Evolutionary conservation across 2,888 invertebrate genomes (phyloP), one percentile per base, ranked within the genome.

Genomic region (Lasiommata megera): DNA sequence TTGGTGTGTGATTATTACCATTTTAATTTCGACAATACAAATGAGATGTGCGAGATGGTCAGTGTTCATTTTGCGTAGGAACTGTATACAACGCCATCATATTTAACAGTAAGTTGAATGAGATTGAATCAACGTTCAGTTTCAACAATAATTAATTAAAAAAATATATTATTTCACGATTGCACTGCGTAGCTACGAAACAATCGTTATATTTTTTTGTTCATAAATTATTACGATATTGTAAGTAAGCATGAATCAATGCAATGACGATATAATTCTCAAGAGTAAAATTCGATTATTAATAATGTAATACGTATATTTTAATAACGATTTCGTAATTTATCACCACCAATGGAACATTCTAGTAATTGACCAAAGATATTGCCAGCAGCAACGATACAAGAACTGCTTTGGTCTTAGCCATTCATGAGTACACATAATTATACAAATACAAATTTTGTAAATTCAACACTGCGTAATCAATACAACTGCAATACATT

Each of bases 291-390:
- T 80, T 79, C 70, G 67, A 75, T 71, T 74, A 76, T 65, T 75
- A 72, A 72, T 62, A 69, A 78, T 73, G 70, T 76, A 70, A 76
- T 60, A 64, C 59, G 55, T 74, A 79, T 78, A 78, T 78, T 23
- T 80, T 73, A 79, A 76, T 80, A 82, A 82, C 77, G 79, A 78
- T 77, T 81, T 70, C 71, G 79, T 79, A 75, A 76, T 58, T 75
- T 80, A 81, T 81, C 76, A 80, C 77, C 78, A 73, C 76, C 71
- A 80, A 79, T 83, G 79, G 82, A 87, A 82, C 80, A 70, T 79
- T 80, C 86, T 89, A 88, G 82, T 90, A 90, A 90, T 90, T 89
- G 89, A 90, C 90, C 88, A 88, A 89, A 89, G 81, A 70, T 88
- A 84, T 87, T 85, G 88, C 87, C 83, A 86, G 77, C 76, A 81